phyloP scores from a whole-genome alignment of 2,888 invertebrate genomes.

The Rambutsinella grinnellia region DNA sequence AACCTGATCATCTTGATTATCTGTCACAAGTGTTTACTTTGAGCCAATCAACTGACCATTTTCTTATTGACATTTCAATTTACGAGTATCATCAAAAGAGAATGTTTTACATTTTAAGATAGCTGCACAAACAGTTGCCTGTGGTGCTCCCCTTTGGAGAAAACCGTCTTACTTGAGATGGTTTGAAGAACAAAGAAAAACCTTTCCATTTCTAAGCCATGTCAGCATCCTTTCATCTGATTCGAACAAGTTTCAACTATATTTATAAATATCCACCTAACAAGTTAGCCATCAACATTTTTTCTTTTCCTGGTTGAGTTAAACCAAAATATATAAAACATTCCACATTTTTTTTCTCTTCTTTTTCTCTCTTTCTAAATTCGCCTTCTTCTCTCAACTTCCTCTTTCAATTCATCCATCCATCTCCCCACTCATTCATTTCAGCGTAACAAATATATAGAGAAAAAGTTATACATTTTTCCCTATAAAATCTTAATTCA shows the following conservation, averaged over 20 bases:
- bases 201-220: too few species aligned
- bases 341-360: conserved; percentile 6
- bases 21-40: background rate
- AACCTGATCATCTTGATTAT: background rate
- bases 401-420: conserved; percentile 22
- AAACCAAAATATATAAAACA: conserved; percentile 7
- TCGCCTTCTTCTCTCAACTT: too few species aligned
- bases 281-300: conserved; percentile 26
- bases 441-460: background rate
- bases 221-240: conserved; percentile 30
- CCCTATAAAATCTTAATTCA: background rate
- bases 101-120: too few species aligned
- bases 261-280: conserved; percentile 30
- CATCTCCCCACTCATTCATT: conserved; percentile 24
- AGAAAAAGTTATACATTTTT: background rate
- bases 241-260: too few species aligned
- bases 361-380: conserved; percentile 11
- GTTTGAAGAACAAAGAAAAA: too few species aligned
- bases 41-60: background rate
- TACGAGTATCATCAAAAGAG: too few species aligned
- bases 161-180: too few species aligned
- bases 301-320: background rate
- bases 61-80: background rate
- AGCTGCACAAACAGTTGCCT: too few species aligned
- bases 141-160: too few species aligned